Evolutionary conservation across 2,113 vertebrate genomes (phyloP), one percentile per base, ranked within the genome.

Genomic region (Sceloporus tristichus): DNA sequence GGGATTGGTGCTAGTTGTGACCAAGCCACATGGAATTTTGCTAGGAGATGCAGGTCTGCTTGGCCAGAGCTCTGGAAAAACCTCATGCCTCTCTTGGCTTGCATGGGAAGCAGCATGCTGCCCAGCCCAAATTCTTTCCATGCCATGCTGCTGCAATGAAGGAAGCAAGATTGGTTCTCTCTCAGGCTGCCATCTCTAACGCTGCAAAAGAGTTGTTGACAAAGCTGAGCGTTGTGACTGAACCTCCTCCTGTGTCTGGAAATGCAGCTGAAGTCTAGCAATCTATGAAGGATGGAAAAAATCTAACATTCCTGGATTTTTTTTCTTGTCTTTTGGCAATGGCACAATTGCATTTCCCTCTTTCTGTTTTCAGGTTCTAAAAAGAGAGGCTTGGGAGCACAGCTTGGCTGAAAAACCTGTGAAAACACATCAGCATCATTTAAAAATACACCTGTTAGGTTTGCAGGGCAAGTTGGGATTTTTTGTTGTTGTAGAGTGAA

Each of bases 51-150:
- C 75, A 53, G 85, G 42, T 68, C 79, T 23, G 65, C 66, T 54
- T 89, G 88, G 88, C 77, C 38, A 18, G 5, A 53, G 40, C 23
- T n/a, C 27, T 85, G 83, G 83, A 27, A 84, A 88, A 62, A 77
- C 42, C 29, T 66, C 29, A 62, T 18, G 54, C 29, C 77, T 85
- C 40, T 38, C 14, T 80, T 82, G 54, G 70, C 25, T 40, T 7
- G 38, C 68, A 7, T 75, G 54, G 83, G 71, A 84, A 73, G 68
- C 68, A 74, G 82, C 29, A 19, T 86, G 29, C 29, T 53, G 3
- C 78, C n/a, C 38, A 53, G 14, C 11, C 18, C 25, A 73, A 11
- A 42, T 59, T 40, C 59, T 54, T 62, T 77, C 74, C 1, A 11
- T 66, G 65, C 25, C 34, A 38, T 68, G 9, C 42, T 56, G 23